These are phyloP conservation scores for Drosophila lacertosa DNA, from an alignment of 1,140 invertebrate species.

Conservation along the genomic window DNA sequence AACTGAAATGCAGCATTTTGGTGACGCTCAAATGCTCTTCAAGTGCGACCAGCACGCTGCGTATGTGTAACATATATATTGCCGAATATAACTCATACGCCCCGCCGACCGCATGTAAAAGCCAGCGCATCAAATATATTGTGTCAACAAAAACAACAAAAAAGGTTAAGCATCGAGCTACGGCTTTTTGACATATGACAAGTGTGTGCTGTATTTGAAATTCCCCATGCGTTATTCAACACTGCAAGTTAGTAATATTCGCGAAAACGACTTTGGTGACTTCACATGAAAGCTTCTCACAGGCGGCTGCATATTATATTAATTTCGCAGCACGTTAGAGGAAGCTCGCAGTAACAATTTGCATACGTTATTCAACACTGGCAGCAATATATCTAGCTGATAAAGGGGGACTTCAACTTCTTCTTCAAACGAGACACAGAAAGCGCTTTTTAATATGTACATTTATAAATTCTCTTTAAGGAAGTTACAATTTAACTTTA, in stretches of 20 bases:
- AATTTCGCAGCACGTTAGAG: too few relatives aligned
- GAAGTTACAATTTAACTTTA: too few relatives aligned
- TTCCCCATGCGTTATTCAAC: slow-evolving; percentile 1
- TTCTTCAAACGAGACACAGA: too few relatives aligned
- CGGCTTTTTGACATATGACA: slow-evolving; percentile 1
- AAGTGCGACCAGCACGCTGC: slow-evolving; percentile 20
- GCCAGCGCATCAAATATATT: neutral
- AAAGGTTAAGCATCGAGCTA: neutral
- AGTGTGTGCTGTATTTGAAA: slow-evolving; percentile 7
- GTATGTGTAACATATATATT: slow-evolving; percentile 29
- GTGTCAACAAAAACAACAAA: slow-evolving; percentile 9
- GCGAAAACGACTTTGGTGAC: neutral
- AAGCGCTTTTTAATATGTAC: too few relatives aligned
- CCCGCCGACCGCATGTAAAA: neutral
- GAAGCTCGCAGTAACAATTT: too few relatives aligned
- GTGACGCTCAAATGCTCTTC: slow-evolving; percentile 39
- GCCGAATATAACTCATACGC: slow-evolving; percentile 19
- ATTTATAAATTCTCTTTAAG: too few relatives aligned
- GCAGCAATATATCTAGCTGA: too few relatives aligned
- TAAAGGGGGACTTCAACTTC: too few relatives aligned
- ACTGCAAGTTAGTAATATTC: neutral
- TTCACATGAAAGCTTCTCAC: too few relatives aligned
- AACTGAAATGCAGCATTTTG: slow-evolving; percentile 21
- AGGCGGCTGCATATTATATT: too few relatives aligned
- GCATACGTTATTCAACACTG: too few relatives aligned